These are phyloP conservation scores for Chionoecetes opilio DNA, from an alignment of 1,140 invertebrate species.

Conservation along the genomic window DNA sequence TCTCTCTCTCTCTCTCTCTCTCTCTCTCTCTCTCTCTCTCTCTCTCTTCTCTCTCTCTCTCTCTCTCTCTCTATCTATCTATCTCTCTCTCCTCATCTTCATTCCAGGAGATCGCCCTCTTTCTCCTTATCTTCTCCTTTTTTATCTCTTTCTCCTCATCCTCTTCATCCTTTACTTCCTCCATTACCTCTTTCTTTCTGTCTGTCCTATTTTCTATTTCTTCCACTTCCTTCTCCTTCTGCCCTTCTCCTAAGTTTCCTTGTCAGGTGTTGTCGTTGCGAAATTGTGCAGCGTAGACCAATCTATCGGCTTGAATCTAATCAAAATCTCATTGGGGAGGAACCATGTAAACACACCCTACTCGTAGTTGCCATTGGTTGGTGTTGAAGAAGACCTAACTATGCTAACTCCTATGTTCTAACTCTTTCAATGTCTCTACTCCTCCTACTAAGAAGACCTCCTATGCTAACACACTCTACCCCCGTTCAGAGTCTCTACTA, in stretches of 20 bases:
- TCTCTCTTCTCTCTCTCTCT: neutral
- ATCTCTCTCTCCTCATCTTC: neutral
- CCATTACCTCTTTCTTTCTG: neutral
- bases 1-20: conserved; percentile 5
- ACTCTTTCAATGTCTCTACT: too few species aligned
- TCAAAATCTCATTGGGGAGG: too few species aligned
- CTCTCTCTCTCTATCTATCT: neutral
- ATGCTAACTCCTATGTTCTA: too few species aligned
- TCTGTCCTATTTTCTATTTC: neutral
- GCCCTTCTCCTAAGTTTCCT: too few species aligned
- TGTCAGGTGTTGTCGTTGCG: neutral
- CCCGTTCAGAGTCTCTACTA: too few species aligned
- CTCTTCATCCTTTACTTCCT: neutral
- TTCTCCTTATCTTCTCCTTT: neutral
- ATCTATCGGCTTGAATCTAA: too few species aligned
- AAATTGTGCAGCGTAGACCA: too few species aligned
- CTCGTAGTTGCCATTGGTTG: too few species aligned
- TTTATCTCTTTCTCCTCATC: neutral
- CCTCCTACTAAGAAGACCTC: too few species aligned
- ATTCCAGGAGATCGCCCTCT: neutral
- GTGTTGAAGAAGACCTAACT: too few species aligned
- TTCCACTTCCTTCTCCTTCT: neutral
- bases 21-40: neutral
- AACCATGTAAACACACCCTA: too few species aligned
- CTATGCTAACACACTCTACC: too few species aligned